Conservation (phyloP, 2,888 invertebrate species). For the Eupithecia tripunctaria region DNA sequence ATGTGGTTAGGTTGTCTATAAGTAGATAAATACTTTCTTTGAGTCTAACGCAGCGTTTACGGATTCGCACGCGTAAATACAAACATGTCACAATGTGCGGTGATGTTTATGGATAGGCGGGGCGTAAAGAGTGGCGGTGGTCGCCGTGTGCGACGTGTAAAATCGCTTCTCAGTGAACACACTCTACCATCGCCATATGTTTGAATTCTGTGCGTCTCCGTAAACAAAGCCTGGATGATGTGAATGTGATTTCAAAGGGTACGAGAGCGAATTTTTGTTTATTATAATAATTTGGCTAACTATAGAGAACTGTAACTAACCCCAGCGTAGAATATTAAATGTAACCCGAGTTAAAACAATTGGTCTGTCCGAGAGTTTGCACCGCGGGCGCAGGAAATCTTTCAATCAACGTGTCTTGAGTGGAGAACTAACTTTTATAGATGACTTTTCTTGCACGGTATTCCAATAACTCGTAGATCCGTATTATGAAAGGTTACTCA, state of each 20-base stretch:
- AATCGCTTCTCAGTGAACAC: too few relatives aligned
- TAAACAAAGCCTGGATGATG: too few relatives aligned
- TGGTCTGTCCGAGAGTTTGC: slow-evolving; percentile 21
- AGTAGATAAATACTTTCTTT: background rate
- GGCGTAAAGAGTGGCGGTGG: too few relatives aligned
- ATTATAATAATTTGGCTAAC: too few relatives aligned
- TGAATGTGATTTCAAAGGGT: too few relatives aligned
- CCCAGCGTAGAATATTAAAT: slow-evolving; percentile 11
- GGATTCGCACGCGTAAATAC: too few relatives aligned
- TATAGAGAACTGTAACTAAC: background rate
- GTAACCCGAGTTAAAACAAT: slow-evolving; percentile 36
- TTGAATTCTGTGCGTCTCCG: too few relatives aligned
- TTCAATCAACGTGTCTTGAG: slow-evolving; percentile 50
- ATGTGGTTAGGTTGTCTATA: background rate
- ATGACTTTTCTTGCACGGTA: background rate
- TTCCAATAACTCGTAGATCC: background rate
- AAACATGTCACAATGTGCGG: too few relatives aligned
- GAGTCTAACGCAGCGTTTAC: background rate
- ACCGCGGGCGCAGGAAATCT: slow-evolving; percentile 43
- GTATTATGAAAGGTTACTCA: background rate
- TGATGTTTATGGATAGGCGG: too few relatives aligned
- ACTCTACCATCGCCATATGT: too few relatives aligned
- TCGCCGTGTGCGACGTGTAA: too few relatives aligned
- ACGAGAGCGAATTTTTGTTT: background rate
- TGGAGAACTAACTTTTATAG: background rate